Percentiles rank a stretch among this genome's conserved stretches.
Evolutionary conservation across 2,113 vertebrate genomes (phyloP).

Genomic region (Neolamprologus falcicula): DNA sequence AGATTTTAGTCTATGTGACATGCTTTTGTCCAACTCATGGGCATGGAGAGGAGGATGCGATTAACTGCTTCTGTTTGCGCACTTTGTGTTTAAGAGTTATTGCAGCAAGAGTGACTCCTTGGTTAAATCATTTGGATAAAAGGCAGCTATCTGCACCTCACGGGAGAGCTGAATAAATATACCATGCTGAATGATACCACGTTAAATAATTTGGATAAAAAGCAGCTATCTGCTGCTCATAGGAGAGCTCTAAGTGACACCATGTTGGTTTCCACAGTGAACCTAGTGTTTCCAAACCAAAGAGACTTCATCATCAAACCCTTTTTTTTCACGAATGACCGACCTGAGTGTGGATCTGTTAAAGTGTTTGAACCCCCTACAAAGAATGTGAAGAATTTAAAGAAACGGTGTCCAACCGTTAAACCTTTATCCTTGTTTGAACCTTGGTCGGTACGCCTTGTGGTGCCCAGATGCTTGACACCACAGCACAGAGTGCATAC

Average conservation of each 20-base stretch:
- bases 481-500: background rate
- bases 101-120: background rate
- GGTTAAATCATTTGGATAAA: background rate
- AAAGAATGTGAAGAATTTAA: constrained; percentile 53
- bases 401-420: constrained; percentile 50
- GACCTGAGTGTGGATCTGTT: constrained; percentile 24
- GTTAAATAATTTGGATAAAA: background rate
- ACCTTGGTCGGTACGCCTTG: background rate
- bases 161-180: background rate
- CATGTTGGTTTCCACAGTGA: background rate
- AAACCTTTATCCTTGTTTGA: constrained; percentile 43
- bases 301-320: background rate
- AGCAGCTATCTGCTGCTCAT: background rate
- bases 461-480: constrained; percentile 58
- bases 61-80: background rate
- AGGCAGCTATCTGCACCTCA: background rate
- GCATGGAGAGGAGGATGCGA: background rate
- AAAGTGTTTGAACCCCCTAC: constrained; percentile 19
- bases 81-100: background rate
- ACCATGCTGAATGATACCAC: background rate
- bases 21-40: background rate
- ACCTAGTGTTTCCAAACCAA: background rate
- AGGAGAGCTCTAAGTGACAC: background rate
- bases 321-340: background rate
- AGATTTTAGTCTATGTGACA: background rate